Conservation (phyloP, 2,888 invertebrate genomes). For the Orthosia incerta region DNA sequence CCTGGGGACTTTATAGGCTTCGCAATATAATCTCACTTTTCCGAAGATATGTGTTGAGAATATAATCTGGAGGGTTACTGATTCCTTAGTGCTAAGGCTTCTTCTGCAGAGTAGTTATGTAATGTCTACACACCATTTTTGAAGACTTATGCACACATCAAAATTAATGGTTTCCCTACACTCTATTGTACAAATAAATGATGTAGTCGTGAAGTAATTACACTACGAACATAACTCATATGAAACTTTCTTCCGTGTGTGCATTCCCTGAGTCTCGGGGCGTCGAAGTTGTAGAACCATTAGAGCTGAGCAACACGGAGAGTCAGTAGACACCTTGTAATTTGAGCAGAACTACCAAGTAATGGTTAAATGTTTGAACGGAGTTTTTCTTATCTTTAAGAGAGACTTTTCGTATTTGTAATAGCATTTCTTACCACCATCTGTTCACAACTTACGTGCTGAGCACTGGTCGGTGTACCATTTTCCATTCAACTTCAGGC, state of each 20-base stretch:
- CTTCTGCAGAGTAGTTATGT: background rate
- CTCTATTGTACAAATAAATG: background rate
- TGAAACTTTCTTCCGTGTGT: constrained; percentile 36
- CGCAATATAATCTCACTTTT: too few species aligned
- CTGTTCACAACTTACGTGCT: background rate
- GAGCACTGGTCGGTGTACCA: background rate
- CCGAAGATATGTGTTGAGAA: too few species aligned
- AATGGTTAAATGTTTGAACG: constrained; percentile 9
- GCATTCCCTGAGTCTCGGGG: constrained; percentile 23
- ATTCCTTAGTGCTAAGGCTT: background rate
- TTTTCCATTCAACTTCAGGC: too few species aligned
- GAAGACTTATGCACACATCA: too few species aligned
- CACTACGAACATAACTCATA: constrained; percentile 35
- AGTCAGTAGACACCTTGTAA: constrained; percentile 45
- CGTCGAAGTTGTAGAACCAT: constrained; percentile 23
- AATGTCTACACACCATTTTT: background rate
- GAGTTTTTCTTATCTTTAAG: constrained; percentile 21
- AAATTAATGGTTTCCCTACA: background rate
- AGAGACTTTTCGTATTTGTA: constrained; percentile 11
- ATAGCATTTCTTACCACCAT: constrained; percentile 15
- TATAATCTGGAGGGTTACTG: too few species aligned
- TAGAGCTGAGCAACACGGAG: constrained; percentile 27
- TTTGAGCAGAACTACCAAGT: constrained; percentile 27
- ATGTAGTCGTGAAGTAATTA: constrained; percentile 25
- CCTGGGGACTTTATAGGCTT: too few species aligned